phyloP scores from a whole-genome alignment of 2,113 vertebrate genomes.

The Amia ocellicauda region DNA sequence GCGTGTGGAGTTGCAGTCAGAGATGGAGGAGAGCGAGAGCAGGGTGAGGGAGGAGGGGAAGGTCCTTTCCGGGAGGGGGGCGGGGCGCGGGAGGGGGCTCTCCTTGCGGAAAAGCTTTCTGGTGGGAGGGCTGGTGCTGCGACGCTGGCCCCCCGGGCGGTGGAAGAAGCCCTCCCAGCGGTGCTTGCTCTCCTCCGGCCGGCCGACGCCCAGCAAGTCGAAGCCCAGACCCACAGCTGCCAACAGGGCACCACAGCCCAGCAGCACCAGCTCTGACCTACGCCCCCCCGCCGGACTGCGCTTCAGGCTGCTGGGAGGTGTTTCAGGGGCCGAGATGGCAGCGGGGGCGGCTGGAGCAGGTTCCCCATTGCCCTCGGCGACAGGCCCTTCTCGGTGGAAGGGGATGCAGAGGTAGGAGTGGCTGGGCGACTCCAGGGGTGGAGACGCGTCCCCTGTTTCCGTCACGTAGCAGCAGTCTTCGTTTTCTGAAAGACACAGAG shows the following conservation, averaged over 20 bases:
- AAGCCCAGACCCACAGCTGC: slow-evolving; percentile 88
- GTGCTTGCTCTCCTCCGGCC: slow-evolving; percentile 74
- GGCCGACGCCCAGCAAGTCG: slow-evolving; percentile 77
- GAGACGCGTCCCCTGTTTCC: slow-evolving; percentile 56
- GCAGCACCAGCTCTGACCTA: slow-evolving; percentile 80
- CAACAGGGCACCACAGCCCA: slow-evolving; percentile 86
- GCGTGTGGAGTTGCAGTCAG: slow-evolving; percentile 94
- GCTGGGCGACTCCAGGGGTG: slow-evolving; percentile 64
- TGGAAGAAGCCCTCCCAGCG: slow-evolving; percentile 89
- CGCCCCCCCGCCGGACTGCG: slow-evolving; percentile 72
- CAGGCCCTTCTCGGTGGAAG: slow-evolving; percentile 76
- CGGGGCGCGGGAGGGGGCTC: slow-evolving; percentile 67
- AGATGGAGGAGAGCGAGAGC: slow-evolving; percentile 87
- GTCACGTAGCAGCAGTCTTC: slow-evolving; percentile 75
- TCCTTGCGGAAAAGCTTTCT: slow-evolving; percentile 86
- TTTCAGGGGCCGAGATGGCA: slow-evolving; percentile 71
- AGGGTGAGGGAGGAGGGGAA: slow-evolving; percentile 76
- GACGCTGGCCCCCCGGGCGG: slow-evolving; percentile 70
- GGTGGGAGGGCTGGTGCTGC: slow-evolving; percentile 80
- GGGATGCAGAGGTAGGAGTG: slow-evolving; percentile 95
- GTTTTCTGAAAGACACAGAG: slow-evolving; percentile 70
- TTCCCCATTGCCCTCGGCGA: slow-evolving; percentile 71
- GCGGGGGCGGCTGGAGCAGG: slow-evolving; percentile 66
- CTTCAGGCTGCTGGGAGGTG: slow-evolving; percentile 78
- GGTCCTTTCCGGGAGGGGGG: slow-evolving; percentile 48